Evolutionary conservation across 1,140 invertebrate species (phyloP).

Genomic region (Meloidogyne floridensis): DNA sequence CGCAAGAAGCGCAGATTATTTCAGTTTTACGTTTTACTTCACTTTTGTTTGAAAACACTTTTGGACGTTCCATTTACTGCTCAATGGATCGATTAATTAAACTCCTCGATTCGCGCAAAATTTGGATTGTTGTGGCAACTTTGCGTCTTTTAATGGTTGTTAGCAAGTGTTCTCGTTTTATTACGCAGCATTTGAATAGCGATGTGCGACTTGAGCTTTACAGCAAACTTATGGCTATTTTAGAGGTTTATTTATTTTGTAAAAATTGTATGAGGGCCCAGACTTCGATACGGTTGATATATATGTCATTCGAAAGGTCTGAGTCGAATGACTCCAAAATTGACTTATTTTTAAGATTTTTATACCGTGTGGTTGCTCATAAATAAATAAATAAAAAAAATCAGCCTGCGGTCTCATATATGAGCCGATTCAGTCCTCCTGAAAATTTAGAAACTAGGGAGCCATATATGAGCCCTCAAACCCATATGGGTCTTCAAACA

Average conservation of each 20-base stretch:
- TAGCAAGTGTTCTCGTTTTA: conserved; percentile 52
- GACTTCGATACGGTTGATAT: too few species aligned
- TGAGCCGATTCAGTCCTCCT: too few species aligned
- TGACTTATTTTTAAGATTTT: too few species aligned
- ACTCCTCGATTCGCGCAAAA: conserved; percentile 45
- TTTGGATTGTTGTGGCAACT: conserved; percentile 39
- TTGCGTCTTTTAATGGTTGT: conserved; percentile 44
- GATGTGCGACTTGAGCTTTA: conserved; percentile 35
- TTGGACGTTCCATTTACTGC: conserved; percentile 46
- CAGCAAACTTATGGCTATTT: conserved; percentile 45
- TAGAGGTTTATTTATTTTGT: conserved; percentile 22
- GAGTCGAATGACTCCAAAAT: too few species aligned
- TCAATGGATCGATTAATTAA: conserved; percentile 48
- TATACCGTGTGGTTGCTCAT: too few species aligned
- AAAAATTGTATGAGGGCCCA: too few species aligned
- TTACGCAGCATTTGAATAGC: conserved; percentile 40
- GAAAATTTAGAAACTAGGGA: too few species aligned
- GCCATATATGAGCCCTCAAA: too few species aligned
- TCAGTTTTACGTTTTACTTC: conserved; percentile 45
- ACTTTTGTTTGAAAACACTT: conserved; percentile 48
- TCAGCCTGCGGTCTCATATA: too few species aligned
- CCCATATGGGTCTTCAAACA: too few species aligned
- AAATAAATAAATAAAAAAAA: too few species aligned
- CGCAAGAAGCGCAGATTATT: conserved; percentile 34
- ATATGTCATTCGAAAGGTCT: too few species aligned